Percentiles rank a stretch among this genome's conserved stretches.
phyloP scores from a whole-genome alignment of 2,888 invertebrate species.

The Isoperla grammatica region DNA sequence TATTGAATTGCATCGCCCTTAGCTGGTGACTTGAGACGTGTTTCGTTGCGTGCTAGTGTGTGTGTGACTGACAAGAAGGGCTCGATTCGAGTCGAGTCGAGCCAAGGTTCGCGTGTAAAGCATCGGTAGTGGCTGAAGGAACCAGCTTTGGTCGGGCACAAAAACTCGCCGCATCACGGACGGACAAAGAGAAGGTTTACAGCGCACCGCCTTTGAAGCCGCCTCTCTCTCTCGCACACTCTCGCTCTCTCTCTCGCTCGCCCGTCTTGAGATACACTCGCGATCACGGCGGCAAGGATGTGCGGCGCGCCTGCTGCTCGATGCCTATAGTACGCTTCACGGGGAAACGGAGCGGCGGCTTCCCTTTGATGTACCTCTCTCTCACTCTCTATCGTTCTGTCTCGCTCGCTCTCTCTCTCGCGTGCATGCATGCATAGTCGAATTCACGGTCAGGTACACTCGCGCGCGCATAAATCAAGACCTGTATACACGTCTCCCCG shows the following conservation, averaged over 20 bases:
- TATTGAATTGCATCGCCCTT: no score
- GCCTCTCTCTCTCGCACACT: slow-evolving; percentile 10
- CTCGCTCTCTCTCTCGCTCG: slow-evolving; percentile 1
- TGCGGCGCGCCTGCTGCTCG: no score
- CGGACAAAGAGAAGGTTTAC: slow-evolving; percentile 28
- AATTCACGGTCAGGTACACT: no score
- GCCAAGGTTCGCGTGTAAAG: slow-evolving; percentile 6
- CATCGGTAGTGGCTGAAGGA: background rate
- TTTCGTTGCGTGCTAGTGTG: no score
- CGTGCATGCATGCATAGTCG: no score
- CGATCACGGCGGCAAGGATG: background rate
- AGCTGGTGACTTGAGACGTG: no score
- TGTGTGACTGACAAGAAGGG: no score
- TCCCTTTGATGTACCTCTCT: no score
- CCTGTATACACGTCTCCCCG: background rate
- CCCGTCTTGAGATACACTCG: background rate
- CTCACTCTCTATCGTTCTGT: background rate
- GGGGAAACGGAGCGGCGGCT: background rate
- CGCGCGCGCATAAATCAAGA: no score
- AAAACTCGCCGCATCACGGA: slow-evolving; percentile 21
- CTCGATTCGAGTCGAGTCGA: no score
- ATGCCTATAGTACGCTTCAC: no score
- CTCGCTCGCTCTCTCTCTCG: slow-evolving; percentile 7
- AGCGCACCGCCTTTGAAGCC: slow-evolving; percentile 26
- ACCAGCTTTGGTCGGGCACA: slow-evolving; percentile 16